These are phyloP conservation scores for Piscicola geometra DNA, from an alignment of 2,888 invertebrate genomes.

Conservation along the genomic window DNA sequence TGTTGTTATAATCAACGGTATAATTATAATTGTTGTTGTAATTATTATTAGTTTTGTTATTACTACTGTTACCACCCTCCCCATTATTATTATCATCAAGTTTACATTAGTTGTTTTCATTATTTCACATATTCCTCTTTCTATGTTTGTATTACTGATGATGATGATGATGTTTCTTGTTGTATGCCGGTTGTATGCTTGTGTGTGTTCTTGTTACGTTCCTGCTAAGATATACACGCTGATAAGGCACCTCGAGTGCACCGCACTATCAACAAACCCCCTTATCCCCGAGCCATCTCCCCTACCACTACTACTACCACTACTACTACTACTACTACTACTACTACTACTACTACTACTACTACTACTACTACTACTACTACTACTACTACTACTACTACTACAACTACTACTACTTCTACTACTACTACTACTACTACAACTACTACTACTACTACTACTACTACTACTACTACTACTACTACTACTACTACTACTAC, in stretches of 20 bases:
- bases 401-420: constrained; percentile 19
- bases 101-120: neutral
- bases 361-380: constrained; percentile 24
- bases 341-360: constrained; percentile 24
- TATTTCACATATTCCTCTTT: neutral
- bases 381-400: constrained; percentile 23
- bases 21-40: constrained; percentile 26
- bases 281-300: too few species aligned
- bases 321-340: constrained; percentile 24
- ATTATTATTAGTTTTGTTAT: constrained; percentile 25
- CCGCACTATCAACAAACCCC: too few species aligned
- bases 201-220: too few species aligned
- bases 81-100: neutral
- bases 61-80: neutral
- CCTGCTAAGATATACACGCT: too few species aligned
- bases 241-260: too few species aligned
- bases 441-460: constrained; percentile 22
- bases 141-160: neutral
- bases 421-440: constrained; percentile 24
- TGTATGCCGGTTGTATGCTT: too few species aligned
- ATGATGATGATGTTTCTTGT: neutral
- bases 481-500: constrained; percentile 4
- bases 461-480: constrained; percentile 16
- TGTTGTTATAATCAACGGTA: neutral
- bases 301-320: constrained; percentile 16